These are phyloP conservation scores for Cyrtorhinus lividipennis DNA, from an alignment of 1,140 invertebrate genomes.

Conservation along the genomic window DNA sequence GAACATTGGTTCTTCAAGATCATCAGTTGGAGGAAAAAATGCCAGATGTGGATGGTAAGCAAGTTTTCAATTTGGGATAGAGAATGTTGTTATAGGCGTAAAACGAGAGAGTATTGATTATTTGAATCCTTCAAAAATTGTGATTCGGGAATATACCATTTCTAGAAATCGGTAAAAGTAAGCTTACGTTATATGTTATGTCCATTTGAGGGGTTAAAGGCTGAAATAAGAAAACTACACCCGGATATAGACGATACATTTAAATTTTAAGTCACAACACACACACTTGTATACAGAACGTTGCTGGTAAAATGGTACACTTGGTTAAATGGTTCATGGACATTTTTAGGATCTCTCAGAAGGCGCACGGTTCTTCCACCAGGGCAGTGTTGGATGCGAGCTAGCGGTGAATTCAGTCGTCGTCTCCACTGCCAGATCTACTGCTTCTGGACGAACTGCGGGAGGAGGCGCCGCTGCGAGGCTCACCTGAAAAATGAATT, in stretches of 20 bases:
- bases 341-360: no score
- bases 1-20: no score
- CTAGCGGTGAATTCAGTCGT: background rate
- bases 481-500: background rate
- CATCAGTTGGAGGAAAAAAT: no score
- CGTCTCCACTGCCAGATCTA: background rate
- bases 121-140: no score
- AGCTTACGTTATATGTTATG: no score
- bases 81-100: no score
- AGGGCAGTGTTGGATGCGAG: background rate
- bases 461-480: background rate
- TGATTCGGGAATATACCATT: no score
- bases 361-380: background rate
- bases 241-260: background rate
- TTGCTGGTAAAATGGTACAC: background rate
- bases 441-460: background rate
- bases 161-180: no score
- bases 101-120: no score
- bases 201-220: no score
- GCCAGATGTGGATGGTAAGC: no score
- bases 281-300: background rate
- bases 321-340: background rate
- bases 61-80: no score
- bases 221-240: background rate
- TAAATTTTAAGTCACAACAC: background rate